Conservation (phyloP, 2,888 invertebrate species). For the Clusia tigrina region DNA sequence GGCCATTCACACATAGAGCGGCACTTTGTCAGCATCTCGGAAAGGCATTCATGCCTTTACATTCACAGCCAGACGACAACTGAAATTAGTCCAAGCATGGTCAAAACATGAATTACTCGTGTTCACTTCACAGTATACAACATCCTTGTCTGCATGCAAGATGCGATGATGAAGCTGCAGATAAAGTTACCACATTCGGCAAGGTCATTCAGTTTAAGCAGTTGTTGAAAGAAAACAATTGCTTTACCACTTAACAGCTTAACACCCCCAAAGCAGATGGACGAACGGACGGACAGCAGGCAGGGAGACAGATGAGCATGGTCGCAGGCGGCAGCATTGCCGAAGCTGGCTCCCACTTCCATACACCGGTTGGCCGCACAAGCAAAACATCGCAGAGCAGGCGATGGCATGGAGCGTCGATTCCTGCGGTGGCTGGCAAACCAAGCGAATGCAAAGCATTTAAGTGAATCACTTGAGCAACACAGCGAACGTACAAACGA, state of each 20-base stretch:
- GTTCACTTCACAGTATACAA: background rate
- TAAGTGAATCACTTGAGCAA: constrained; percentile 37
- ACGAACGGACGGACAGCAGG: background rate
- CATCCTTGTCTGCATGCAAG: constrained; percentile 27
- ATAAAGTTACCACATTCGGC: background rate
- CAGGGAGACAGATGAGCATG: constrained; percentile 10
- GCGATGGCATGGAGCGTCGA: too few relatives aligned
- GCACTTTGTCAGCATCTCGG: constrained; percentile 6
- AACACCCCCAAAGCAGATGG: constrained; percentile 45
- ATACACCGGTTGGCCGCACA: too few relatives aligned
- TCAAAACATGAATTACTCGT: constrained; percentile 5
- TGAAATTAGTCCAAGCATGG: constrained; percentile 12
- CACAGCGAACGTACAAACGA: constrained; percentile 2
- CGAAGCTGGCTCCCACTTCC: too few relatives aligned
- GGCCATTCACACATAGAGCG: constrained; percentile 8
- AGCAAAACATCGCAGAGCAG: too few relatives aligned
- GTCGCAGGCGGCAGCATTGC: background rate
- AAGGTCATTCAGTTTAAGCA: constrained; percentile 28
- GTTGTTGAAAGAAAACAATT: constrained; percentile 60
- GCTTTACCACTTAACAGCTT: constrained; percentile 61
- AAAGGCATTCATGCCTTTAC: background rate
- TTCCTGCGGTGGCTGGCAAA: constrained; percentile 25
- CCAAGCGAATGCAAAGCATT: constrained; percentile 39
- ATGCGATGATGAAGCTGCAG: constrained; percentile 26
- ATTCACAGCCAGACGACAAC: background rate